These are phyloP conservation scores for Allophyes oxyacanthae DNA, from an alignment of 2,888 invertebrate genomes.

Conservation along the genomic window DNA sequence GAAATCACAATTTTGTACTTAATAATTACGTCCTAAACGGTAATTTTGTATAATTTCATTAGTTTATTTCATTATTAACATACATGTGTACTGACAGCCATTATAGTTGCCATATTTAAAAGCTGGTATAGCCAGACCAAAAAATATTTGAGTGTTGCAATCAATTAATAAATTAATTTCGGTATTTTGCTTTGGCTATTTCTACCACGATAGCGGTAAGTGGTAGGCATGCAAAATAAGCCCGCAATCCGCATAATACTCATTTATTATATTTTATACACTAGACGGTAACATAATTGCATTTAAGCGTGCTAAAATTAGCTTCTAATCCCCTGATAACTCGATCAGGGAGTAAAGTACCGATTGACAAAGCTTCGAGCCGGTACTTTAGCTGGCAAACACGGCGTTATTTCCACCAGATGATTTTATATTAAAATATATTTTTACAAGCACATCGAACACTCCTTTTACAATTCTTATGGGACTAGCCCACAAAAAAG, in stretches of 20 bases:
- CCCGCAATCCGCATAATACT: conserved; percentile 11
- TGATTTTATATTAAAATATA: conserved; percentile 11
- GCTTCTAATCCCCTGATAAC: conserved; percentile 21
- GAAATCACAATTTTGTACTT: conserved; percentile 80
- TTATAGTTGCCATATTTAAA: conserved; percentile 42
- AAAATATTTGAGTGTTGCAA: conserved; percentile 3
- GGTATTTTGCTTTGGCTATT: conserved; percentile 34
- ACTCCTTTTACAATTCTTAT: conserved; percentile 35
- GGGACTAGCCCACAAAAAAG: conserved; percentile 42
- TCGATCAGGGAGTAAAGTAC: conserved; percentile 25
- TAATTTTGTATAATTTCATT: conserved; percentile 56
- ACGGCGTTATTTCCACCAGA: conserved; percentile 35
- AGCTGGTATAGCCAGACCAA: conserved; percentile 27
- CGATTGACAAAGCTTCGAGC: conserved; percentile 20
- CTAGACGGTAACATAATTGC: conserved; percentile 66
- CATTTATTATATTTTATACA: conserved; percentile 42
- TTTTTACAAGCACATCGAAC: conserved; percentile 10
- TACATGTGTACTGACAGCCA: conserved; percentile 25
- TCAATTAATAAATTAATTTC: conserved; percentile 22
- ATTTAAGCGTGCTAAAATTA: conserved; percentile 57
- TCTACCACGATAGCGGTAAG: conserved; percentile 19
- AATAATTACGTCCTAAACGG: conserved; percentile 55
- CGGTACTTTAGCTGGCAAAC: conserved; percentile 28
- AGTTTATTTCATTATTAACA: conserved; percentile 29
- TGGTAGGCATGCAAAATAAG: conserved; percentile 36